Conservation (phyloP, 2,888 invertebrate species). For the Kryphioiulus occultus region DNA sequence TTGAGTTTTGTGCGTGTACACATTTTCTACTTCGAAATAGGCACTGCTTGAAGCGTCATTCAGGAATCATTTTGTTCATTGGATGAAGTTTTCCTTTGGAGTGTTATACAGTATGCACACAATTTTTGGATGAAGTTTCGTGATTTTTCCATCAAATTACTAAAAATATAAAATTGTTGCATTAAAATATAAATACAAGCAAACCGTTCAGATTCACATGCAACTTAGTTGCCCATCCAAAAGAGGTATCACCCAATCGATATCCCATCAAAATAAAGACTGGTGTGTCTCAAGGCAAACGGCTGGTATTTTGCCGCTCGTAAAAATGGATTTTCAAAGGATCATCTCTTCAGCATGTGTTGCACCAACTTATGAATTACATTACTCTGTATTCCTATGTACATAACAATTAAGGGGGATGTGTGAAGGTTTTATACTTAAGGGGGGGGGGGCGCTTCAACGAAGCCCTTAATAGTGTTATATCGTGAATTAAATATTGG, state of each 20-base stretch:
- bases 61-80: no score
- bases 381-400: not conserved
- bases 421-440: not conserved
- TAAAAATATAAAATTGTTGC: not conserved
- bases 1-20: not conserved
- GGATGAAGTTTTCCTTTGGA: no score
- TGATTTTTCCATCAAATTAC: not conserved
- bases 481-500: not conserved
- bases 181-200: not conserved
- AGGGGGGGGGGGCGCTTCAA: not conserved
- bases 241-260: not conserved
- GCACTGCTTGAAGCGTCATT: not conserved
- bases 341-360: not conserved
- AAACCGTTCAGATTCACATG: not conserved
- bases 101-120: not conserved
- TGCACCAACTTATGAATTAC: conserved; percentile 25
- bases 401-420: not conserved
- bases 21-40: not conserved
- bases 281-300: not conserved
- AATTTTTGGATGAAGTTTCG: not conserved
- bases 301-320: not conserved
- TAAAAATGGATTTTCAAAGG: not conserved
- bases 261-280: not conserved
- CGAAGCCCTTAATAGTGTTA: not conserved
- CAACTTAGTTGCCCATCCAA: not conserved